A percentile compares a stretch with the other conserved stretches of the same genome.
These are phyloP conservation scores for Parnassius glacialis DNA, from an alignment of 2,888 invertebrate species.

Conservation along the genomic window DNA sequence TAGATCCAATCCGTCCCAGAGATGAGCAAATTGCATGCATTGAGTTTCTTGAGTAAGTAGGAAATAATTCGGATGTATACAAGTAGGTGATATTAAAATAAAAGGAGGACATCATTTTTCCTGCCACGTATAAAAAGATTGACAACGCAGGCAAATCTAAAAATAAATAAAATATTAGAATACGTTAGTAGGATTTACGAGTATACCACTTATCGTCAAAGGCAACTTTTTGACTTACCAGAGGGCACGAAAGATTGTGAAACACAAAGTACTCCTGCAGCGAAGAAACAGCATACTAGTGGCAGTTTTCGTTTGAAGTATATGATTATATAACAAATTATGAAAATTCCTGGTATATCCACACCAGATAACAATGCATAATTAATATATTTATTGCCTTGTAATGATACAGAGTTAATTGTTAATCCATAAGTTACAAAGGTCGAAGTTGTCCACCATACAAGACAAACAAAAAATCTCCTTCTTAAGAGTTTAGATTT, in stretches of 20 bases:
- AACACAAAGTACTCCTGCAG: conserved; percentile 80
- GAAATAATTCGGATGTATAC: conserved; percentile 85
- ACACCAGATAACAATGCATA: conserved; percentile 82
- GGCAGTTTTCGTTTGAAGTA: conserved; percentile 78
- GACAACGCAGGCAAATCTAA: conserved; percentile 68
- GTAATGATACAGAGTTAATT: conserved; percentile 86
- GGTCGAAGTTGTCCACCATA: conserved; percentile 83
- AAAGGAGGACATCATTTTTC: conserved; percentile 83
- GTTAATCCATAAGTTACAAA: conserved; percentile 89
- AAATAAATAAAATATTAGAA: conserved; percentile 36
- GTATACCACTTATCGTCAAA: background rate
- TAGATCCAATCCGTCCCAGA: conserved; percentile 83
- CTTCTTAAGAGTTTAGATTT: conserved; percentile 50
- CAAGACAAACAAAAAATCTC: conserved; percentile 60
- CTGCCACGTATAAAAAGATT: conserved; percentile 77
- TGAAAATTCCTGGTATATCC: conserved; percentile 80
- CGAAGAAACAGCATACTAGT: conserved; percentile 75
- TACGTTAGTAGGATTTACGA: background rate
- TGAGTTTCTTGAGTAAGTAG: conserved; percentile 83
- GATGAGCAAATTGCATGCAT: conserved; percentile 84
- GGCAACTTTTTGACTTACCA: conserved; percentile 54
- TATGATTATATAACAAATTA: conserved; percentile 78
- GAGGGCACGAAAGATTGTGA: conserved; percentile 80
- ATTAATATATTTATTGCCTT: conserved; percentile 88
- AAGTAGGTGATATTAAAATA: conserved; percentile 83